phyloP scores from a whole-genome alignment of 23 tunicate genomes.

The Ascidia mentula region DNA sequence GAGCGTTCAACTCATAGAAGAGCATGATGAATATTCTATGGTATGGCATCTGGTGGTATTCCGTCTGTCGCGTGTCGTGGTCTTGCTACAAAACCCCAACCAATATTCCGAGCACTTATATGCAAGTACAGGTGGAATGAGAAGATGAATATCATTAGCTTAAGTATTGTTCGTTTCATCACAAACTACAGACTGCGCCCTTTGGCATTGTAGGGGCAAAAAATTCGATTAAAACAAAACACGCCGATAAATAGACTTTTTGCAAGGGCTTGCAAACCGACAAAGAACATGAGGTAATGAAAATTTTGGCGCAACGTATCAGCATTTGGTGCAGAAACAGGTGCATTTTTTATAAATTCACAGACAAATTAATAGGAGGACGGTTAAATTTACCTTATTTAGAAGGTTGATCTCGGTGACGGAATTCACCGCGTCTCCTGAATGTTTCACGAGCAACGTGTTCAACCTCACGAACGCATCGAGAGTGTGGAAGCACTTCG shows the following conservation, averaged over 20 bases:
- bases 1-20: slow-evolving; percentile 92
- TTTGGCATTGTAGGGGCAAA: too few species aligned
- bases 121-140: too few species aligned
- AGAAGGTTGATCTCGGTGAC: slow-evolving; percentile 83
- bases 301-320: too few species aligned
- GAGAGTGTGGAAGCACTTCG: slow-evolving; percentile 85
- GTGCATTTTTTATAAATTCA: neutral
- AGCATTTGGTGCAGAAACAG: too few species aligned
- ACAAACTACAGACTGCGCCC: too few species aligned
- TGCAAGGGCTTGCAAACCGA: too few species aligned
- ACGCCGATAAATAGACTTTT: too few species aligned
- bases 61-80: slow-evolving; percentile 65
- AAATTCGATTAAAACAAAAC: too few species aligned
- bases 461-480: slow-evolving; percentile 92
- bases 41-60: slow-evolving; percentile 99
- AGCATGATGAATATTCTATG: slow-evolving; percentile 98
- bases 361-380: too few species aligned
- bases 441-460: slow-evolving; percentile 79
- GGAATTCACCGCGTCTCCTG: slow-evolving; percentile 82
- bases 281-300: too few species aligned
- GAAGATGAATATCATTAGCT: too few species aligned
- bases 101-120: slow-evolving; percentile 85
- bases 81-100: slow-evolving; percentile 92
- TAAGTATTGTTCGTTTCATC: too few species aligned
- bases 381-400: slow-evolving; percentile 85